Base-by-base conservation (phyloP, 2,113 vertebrate species). In the Elaphurus davidianus region DNA sequence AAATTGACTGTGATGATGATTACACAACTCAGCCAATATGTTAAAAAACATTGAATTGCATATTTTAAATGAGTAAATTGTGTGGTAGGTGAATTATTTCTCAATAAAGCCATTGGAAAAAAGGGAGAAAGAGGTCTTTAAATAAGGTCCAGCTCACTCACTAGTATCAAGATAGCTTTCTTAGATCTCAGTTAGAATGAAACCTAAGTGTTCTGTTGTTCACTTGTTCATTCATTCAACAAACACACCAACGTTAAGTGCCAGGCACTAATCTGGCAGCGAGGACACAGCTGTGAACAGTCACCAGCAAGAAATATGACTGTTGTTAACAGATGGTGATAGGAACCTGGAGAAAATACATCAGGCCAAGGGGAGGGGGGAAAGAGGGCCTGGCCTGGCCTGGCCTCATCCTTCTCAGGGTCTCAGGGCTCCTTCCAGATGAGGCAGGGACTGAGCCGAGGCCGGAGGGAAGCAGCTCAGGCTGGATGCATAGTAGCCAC, bases 131-230 rank as follows among this genome's bases (percentile, higher is more conserved):
- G 27, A 86, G 27, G 74, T 74, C 21, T 55, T 57, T 71, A 52
- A 52, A 59, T 74, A 52, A 94, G 17, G 7, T 47, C 71, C 45
- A 93, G 23, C 57, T 91, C 54, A 87, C 60, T 57, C 57, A 67
- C 21, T 60, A 16, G 11, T 60, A 43, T 54, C 60, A 83, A 94
- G 59, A 23, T 11, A 76, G 33, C 76, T 90, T 76, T 55, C 87
- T 81, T 40, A 74, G 45, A 74, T 79, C 36, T 17, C 40, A 88
- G 45, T 23, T 82, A 45, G 17, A 74, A 27, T 55, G 47, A 90
- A 95, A 87, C 7, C 7, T 17, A 86, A 74, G 21, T 43, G 59
- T 27, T 59, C 21, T 78, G 25, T 64, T 59, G 33, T 67, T 92
- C 27, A 17, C 36, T 43, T 30, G 21, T 55, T 79, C 15, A 17